These are phyloP conservation scores for Eleginops maclovinus DNA, from an alignment of 2,113 vertebrate species.

Conservation along the genomic window DNA sequence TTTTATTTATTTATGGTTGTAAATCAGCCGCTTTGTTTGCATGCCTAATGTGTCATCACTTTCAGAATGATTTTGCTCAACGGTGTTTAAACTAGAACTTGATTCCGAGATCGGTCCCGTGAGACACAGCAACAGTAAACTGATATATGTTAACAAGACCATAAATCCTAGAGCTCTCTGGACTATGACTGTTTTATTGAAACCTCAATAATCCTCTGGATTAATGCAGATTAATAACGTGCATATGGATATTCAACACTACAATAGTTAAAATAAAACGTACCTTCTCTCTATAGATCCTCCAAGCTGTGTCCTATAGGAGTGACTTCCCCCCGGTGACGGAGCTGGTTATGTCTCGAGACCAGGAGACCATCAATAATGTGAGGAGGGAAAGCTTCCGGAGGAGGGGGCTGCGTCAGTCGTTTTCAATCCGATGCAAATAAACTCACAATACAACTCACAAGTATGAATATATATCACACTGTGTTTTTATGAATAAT, in stretches of 20 bases:
- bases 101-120: too few relatives aligned
- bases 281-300: constrained; percentile 42
- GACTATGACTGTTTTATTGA: neutral
- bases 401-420: constrained; percentile 28
- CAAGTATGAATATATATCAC: too few relatives aligned
- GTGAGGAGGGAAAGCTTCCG: constrained; percentile 14
- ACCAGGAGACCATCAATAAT: neutral
- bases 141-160: neutral
- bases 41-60: neutral
- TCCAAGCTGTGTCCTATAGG: neutral
- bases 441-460: neutral
- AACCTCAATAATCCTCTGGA: neutral
- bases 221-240: neutral
- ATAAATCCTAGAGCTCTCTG: neutral
- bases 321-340: neutral
- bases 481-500: neutral
- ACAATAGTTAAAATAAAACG: neutral
- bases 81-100: neutral
- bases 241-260: neutral
- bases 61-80: neutral
- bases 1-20: neutral
- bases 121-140: neutral
- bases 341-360: constrained; percentile 24
- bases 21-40: neutral
- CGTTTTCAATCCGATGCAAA: neutral